Base-by-base conservation (phyloP, 64 coral and sea anemone genomes). In the Stylophora pistillata region DNA sequence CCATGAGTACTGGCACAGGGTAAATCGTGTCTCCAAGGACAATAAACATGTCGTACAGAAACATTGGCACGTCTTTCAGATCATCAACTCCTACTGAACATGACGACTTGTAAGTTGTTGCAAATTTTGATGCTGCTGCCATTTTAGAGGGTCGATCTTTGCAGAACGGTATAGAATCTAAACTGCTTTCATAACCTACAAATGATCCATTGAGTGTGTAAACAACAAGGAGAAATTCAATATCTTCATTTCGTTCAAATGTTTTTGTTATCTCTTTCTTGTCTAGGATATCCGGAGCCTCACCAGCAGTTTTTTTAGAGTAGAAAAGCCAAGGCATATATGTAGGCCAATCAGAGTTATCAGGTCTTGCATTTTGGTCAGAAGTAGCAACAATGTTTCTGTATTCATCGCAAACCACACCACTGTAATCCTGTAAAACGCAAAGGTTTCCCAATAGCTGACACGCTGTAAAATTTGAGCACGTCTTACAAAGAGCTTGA, bases 271-370 rank as follows among this genome's bases (percentile, higher is more conserved):
- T 95, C 30, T 86, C 97, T 73, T 88, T 89, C 23, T 78, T 75
- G 47, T 99, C 69, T 3, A 99, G 86, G 30, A 86, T 72, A 21
- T 89, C 87, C 1, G 55, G 55, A 28, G 93, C 90, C 64, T 93
- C 77, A 17, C 66, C 81, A 20, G 55, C 88, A 20, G 52, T 77
- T 11, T 56, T 53, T 9, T 88, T 31, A 74, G 3, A 4, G 37
- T 95, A 99, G 77, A 91, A 99, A 27, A 99, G 76, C 97, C 97
- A 99, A 41, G 97, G 97, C 93, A 95, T 95, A 20, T 90, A 86
- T 13, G 87, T 77, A 15, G 97, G 93, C 97, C 97, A 99, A 27
- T 90, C 83, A 14, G 26, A 25, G 20, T 90, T 96, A 13, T 25
- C 59, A 62, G n/a, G n/a, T n/a, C n/a, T n/a, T n/a, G n/a, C n/a